Conservation (phyloP, 1,140 invertebrate species). For the Arion vulgaris region DNA sequence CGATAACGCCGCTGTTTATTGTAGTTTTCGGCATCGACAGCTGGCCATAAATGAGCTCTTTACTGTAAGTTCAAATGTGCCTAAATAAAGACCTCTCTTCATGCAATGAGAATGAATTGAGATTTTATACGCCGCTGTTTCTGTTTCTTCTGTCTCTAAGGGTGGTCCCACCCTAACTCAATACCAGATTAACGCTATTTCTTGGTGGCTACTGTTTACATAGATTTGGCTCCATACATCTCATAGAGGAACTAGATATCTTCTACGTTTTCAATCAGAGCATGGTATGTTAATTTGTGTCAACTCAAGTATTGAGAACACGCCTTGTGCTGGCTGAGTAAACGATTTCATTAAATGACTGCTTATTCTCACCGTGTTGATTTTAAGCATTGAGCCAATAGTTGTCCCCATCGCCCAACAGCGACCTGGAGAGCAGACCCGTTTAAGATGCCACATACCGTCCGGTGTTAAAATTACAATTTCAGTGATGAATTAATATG, state of each 20-base stretch:
- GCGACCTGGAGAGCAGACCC: not conserved
- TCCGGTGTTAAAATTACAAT: not conserved
- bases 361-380: not conserved
- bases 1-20: not conserved
- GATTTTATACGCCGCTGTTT: not conserved
- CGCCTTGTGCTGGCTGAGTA: not conserved
- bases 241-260: not conserved
- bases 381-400: not conserved
- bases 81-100: not conserved
- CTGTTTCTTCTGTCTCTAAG: not conserved
- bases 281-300: slow-evolving; percentile 5
- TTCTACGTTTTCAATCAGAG: not conserved
- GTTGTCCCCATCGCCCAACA: not conserved
- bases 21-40: not conserved
- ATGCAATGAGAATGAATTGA: not conserved
- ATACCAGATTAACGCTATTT: not conserved
- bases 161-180: not conserved
- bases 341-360: slow-evolving; percentile 10
- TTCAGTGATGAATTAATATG: not conserved
- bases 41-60: not conserved
- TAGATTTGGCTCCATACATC: not conserved
- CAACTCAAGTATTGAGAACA: not conserved
- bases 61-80: not conserved
- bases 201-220: not conserved
- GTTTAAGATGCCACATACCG: not conserved